Percentiles rank a stretch among this genome's conserved stretches.
These are phyloP conservation scores for Abramis brama DNA, from an alignment of 2,113 vertebrate species.

Conservation along the genomic window DNA sequence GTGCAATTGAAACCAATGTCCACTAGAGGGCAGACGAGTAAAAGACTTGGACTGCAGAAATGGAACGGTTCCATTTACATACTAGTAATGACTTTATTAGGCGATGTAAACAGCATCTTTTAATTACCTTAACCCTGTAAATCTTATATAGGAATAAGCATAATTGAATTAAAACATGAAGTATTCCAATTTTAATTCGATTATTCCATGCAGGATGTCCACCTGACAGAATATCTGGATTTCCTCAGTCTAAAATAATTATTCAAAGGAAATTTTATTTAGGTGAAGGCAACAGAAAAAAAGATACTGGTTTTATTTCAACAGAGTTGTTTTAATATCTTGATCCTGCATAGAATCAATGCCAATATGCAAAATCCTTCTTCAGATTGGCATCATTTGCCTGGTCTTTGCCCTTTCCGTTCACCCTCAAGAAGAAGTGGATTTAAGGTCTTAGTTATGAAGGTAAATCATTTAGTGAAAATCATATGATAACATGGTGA, in stretches of 20 bases:
- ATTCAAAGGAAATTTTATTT: no score
- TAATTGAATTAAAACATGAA: constrained; percentile 9
- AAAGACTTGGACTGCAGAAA: neutral
- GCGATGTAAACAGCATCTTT: neutral
- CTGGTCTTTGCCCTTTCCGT: constrained; percentile 1
- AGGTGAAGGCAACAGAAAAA: neutral
- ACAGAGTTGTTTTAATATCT: neutral
- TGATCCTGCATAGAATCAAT: neutral
- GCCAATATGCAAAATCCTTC: neutral
- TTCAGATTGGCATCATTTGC: neutral
- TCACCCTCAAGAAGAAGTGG: neutral
- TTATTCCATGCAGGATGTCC: neutral
- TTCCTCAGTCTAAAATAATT: no score
- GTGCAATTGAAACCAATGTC: neutral
- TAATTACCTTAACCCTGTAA: neutral
- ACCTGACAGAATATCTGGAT: no score
- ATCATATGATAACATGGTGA: neutral
- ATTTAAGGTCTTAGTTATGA: neutral
- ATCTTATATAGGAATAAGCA: neutral
- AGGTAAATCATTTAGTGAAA: neutral
- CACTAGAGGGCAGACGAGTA: constrained; percentile 28
- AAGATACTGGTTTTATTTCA: neutral
- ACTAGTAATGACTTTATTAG: neutral
- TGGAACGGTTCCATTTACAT: neutral
- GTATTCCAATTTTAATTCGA: neutral